Percentiles rank a stretch among this genome's conserved stretches.
These are phyloP conservation scores for Solea senegalensis DNA, from an alignment of 2,113 vertebrate species.

Conservation along the genomic window DNA sequence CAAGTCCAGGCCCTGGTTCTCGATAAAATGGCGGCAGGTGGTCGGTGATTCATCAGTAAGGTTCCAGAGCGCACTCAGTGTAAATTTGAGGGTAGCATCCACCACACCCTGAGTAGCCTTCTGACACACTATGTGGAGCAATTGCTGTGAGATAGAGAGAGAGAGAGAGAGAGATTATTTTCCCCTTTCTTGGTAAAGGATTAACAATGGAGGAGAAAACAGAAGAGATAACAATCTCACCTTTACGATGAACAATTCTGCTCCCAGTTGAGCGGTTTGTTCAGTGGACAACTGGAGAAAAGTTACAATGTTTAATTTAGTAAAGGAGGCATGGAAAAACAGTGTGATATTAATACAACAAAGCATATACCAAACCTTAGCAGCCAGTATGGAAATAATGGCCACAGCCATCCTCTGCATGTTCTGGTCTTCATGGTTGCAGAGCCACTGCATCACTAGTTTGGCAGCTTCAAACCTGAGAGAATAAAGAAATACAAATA, in stretches of 20 bases:
- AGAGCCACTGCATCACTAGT: slow-evolving; percentile 99
- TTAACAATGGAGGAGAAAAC: background rate
- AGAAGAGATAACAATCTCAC: slow-evolving; percentile 71
- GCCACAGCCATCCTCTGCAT: slow-evolving; percentile 99
- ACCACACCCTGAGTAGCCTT: slow-evolving; percentile 94
- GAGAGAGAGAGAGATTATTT: background rate
- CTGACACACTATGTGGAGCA: slow-evolving; percentile 98
- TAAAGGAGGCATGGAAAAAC: background rate
- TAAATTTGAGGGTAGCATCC: slow-evolving; percentile 98
- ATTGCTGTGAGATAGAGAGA: slow-evolving; percentile 83
- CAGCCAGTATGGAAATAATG: slow-evolving; percentile 97
- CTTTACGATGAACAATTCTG: slow-evolving; percentile 97
- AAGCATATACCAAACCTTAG: slow-evolving; percentile 86
- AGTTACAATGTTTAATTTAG: background rate
- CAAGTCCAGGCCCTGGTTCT: slow-evolving; percentile 97
- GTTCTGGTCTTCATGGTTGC: slow-evolving; percentile 99
- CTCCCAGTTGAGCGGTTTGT: slow-evolving; percentile 95
- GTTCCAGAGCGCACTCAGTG: slow-evolving; percentile 97
- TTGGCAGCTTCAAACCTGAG: slow-evolving; percentile 97
- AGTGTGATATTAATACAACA: background rate
- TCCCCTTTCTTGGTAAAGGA: background rate
- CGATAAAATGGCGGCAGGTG: slow-evolving; percentile 97
- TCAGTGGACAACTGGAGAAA: slow-evolving; percentile 92
- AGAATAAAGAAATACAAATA: background rate
- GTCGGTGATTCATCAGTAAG: slow-evolving; percentile 99